A percentile compares a stretch with the other conserved stretches of the same genome.
These are phyloP conservation scores for Corythornis madagascariensis DNA, from an alignment of 2,113 vertebrate genomes.

Conservation along the genomic window DNA sequence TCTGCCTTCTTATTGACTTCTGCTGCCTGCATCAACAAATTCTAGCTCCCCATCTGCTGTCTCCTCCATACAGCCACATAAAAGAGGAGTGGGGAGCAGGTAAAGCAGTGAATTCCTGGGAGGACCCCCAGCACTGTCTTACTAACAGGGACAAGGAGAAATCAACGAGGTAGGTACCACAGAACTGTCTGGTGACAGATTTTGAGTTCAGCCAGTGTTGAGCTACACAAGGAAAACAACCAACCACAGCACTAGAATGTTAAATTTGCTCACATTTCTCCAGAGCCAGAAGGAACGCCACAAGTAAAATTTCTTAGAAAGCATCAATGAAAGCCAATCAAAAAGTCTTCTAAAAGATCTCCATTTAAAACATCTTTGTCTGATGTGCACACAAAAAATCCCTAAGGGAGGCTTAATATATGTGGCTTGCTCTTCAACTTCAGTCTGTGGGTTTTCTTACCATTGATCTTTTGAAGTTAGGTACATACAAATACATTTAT, in stretches of 20 bases:
- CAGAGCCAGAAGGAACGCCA: neutral
- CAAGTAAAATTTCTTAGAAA: neutral
- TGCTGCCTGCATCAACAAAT: constrained; percentile 56
- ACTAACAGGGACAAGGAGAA: neutral
- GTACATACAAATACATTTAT: too few species aligned
- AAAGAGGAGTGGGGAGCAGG: neutral
- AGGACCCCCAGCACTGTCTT: neutral
- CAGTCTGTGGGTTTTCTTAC: neutral
- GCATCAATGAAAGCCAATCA: neutral
- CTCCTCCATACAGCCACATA: constrained; percentile 42
- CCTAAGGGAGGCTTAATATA: neutral
- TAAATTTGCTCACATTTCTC: neutral
- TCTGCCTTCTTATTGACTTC: constrained; percentile 73
- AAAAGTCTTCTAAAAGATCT: neutral
- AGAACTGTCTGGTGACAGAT: neutral
- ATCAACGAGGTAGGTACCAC: neutral
- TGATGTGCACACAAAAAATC: neutral
- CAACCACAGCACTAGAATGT: neutral
- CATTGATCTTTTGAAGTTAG: neutral
- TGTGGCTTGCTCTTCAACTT: neutral
- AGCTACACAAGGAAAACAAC: neutral
- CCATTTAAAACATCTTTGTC: neutral
- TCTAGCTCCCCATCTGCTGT: constrained; percentile 54
- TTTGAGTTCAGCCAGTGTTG: neutral
- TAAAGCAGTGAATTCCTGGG: constrained; percentile 20